Base-by-base conservation (phyloP, 2,113 vertebrate species). In the Myanophis thanlyinensis region DNA sequence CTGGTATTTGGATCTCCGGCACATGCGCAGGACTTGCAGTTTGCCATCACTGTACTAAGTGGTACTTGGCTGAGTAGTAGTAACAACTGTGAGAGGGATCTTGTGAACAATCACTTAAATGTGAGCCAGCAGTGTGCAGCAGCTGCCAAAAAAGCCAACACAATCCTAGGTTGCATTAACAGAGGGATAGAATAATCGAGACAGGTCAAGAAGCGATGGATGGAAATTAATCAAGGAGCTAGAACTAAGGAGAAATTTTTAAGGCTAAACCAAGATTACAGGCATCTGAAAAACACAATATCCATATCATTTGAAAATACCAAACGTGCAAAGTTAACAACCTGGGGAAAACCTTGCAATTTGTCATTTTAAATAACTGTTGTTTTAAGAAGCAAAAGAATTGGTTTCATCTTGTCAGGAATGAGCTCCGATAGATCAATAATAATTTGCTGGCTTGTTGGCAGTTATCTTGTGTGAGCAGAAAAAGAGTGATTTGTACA, bases 401-500 rank as follows among this genome's bases (percentile, higher is more conserved):
- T 92, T 90, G 93, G 96, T 96, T 95, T 91, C 95, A 95, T 97
- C 97, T 98, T 89, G 67, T 97, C 98, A 96, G 97, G 98, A 98
- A 98, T 97, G 96, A 97, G 96, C 97, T 96, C 98, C 98, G 98
- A 98, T 97, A 98, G 99, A 98, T 98, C 97, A 97, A 97, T 97
- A 96, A 97, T 99, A 98, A 99, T 99, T 98, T 99, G 99, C 99
- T 99, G 99, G 98, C 98, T 99, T 99, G 99, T 99, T 99, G 99
- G 98, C 98, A 98, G 99, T 99, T 99, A 98, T 98, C 98, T 99
- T 99, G 98, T 97, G 93, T 98, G 98, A 98, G 98, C 98, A 98
- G 98, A 99, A 98, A 99, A 98, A 98, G 98, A 99, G 98, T 98
- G 98, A 98, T 98, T 98, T 97, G 98, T 98, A 97, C 97, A 94